phyloP scores from a whole-genome alignment of 2,888 invertebrate species.

The Phymatocera aterrima region DNA sequence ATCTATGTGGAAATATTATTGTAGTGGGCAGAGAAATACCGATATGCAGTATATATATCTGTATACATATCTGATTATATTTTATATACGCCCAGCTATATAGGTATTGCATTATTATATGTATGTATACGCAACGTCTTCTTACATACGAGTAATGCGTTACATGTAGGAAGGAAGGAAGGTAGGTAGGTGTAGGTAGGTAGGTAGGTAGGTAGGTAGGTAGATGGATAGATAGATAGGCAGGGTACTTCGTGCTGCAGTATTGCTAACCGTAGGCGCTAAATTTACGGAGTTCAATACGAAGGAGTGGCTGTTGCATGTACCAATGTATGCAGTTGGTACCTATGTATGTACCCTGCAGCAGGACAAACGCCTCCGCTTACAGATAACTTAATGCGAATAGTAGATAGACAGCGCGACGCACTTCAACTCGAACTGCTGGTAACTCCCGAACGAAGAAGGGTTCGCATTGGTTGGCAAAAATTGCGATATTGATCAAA shows the following conservation, averaged over 20 bases:
- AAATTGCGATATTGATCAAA: no score
- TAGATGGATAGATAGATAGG: constrained; percentile 8
- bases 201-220: constrained; percentile 19
- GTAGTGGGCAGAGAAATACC: constrained; percentile 41
- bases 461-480: no score
- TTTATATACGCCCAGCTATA: no score
- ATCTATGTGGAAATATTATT: constrained; percentile 37
- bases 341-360: no score
- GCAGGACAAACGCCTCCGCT: constrained; percentile 35
- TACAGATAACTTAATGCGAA: background rate
- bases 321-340: no score
- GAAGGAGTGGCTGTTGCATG: constrained; percentile 37
- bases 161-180: no score
- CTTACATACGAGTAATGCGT: no score
- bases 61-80: no score
- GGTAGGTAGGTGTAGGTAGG: no score
- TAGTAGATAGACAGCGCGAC: background rate
- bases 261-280: constrained; percentile 45
- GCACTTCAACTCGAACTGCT: background rate
- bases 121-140: no score
- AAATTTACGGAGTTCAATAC: constrained; percentile 45
- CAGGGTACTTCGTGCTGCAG: constrained; percentile 4
- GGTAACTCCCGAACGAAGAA: constrained; percentile 6
- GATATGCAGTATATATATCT: no score
- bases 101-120: no score